A percentile compares a stretch with the other conserved stretches of the same genome.
Conservation (phyloP, 2,113 vertebrate genomes). For the Pluvianellus socialis region DNA sequence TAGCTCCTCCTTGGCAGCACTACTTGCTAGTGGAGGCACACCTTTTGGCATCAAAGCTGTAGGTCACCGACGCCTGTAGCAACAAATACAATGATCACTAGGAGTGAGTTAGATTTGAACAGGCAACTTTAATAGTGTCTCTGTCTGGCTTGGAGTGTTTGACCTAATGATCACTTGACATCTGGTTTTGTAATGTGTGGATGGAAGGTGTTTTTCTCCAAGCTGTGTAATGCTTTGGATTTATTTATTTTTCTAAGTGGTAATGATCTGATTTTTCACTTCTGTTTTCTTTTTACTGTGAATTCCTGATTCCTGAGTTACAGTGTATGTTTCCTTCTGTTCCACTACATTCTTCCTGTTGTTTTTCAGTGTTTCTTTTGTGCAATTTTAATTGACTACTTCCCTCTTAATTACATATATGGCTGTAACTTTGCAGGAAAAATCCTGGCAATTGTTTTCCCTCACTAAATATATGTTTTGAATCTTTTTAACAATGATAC, state of each 20-base stretch:
- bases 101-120: neutral
- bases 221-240: neutral
- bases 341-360: neutral
- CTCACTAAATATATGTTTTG: neutral
- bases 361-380: neutral
- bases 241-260: neutral
- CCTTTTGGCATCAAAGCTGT: neutral
- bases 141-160: neutral
- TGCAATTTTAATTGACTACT: neutral
- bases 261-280: neutral
- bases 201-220: neutral
- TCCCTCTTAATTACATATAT: neutral
- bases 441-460: neutral
- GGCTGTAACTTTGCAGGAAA: neutral
- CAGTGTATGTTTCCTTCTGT: neutral
- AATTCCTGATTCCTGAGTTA: neutral
- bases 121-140: neutral
- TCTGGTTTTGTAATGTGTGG: neutral
- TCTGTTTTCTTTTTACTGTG: neutral
- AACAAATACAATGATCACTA: fast-evolving
- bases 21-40: neutral
- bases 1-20: neutral
- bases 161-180: neutral
- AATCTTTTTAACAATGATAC: neutral
- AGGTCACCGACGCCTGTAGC: neutral